Evolutionary conservation across 2,113 vertebrate species (phyloP).

Genomic region (Pampusana beccarii): DNA sequence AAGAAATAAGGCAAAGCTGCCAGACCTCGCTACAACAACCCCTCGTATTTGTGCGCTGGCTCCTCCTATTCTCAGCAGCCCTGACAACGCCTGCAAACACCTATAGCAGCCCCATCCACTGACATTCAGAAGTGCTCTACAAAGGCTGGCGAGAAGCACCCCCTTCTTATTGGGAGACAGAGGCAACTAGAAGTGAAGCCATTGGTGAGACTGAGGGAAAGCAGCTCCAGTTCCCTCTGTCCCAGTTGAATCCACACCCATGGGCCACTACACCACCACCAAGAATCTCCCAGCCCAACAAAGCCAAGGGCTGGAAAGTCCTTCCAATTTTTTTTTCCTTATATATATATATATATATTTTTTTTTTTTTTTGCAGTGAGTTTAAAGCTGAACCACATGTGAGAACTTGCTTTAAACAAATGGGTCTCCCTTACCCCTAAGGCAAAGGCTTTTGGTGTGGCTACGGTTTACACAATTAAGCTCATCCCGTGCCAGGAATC

Average conservation of each 20-base stretch:
- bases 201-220: background rate
- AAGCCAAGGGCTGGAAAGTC: background rate
- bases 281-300: background rate
- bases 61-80: background rate
- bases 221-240: background rate
- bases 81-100: background rate
- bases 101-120: background rate
- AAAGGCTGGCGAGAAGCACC: background rate
- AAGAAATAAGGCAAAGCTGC: background rate
- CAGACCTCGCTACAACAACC: background rate
- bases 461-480: conserved; percentile 9
- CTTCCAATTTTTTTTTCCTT: background rate
- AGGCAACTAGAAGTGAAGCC: background rate
- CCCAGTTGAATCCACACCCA: background rate
- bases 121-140: accelerated
- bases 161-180: background rate
- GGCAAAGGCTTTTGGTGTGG: conserved; percentile 16
- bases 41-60: background rate
- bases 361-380: background rate
- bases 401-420: background rate
- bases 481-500: background rate
- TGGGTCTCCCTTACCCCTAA: background rate
- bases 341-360: no score
- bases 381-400: background rate
- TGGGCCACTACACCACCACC: background rate